Base-by-base conservation (phyloP, 1,140 invertebrate species). In the Leptoteleia sp. region DNA sequence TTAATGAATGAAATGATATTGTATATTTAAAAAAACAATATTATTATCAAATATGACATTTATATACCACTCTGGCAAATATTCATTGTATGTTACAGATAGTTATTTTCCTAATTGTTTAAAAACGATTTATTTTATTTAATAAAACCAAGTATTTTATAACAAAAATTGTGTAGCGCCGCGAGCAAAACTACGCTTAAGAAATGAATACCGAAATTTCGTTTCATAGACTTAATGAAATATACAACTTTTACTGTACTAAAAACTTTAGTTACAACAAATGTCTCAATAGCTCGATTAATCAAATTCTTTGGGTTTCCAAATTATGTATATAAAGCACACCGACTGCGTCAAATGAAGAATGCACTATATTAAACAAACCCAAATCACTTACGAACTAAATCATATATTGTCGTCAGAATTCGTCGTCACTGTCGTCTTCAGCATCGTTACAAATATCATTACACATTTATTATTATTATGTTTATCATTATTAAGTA, bases 361-460 rank as follows among this genome's bases (percentile, higher is more conserved):
- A 48, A 31, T 35, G 9, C 33, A 42, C 12, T 29, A 50, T 25
- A 54, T 67, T 42, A 16, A 61, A 12, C 12, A 1, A 47, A 27
- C 15, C n/a, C 12, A 61, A 35, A 52, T 48, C 19, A 61, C 27
- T 54, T 27, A 47, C 19, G 38, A 67, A 67, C 61, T 76, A 42
- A 52, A 54, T 67, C 45, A 43, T 67, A 45, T 61, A 33, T 52
- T 4, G 12, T 64, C 27, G 52, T 55, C 54, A 42, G 13, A 47
- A 71, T 64, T 71, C 43, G 33, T 67, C 59, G 59, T 70, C 54
- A 47, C 65, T 59, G 52, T 78, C 38, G 64, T 79, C 27, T 27
- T 80, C 71, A 71, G 72, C 71, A 80, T 80, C 71, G 65, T 71
- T 80, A 80, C 54, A n/a, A 64, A 68, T 68, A 79, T 67, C 29